Conservation (phyloP, 2,113 vertebrate genomes). For the Hyla sarda region DNA sequence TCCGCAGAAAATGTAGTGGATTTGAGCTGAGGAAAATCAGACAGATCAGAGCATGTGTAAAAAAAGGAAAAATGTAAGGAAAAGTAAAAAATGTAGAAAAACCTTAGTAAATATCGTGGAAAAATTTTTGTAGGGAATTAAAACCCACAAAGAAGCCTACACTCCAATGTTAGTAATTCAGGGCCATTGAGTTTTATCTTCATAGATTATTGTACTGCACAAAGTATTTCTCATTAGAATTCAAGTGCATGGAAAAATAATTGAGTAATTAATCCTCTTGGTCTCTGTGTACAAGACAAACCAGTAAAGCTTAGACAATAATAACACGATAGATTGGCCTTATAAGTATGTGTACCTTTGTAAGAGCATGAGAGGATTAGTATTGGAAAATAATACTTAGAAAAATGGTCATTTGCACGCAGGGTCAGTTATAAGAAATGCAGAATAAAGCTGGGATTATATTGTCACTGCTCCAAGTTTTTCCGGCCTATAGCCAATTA, state of each 20-base stretch:
- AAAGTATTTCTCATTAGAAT: background rate
- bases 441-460: constrained; percentile 44
- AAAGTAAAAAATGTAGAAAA: no score
- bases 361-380: constrained; percentile 40
- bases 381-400: constrained; percentile 22
- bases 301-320: constrained; percentile 3
- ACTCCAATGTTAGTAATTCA: no score
- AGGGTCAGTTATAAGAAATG: constrained; percentile 17
- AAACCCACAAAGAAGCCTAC: no score
- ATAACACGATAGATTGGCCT: constrained; percentile 9
- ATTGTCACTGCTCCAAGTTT: constrained; percentile 27
- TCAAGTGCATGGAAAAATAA: background rate
- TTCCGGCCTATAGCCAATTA: constrained; percentile 9
- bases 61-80: no score
- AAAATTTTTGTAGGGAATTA: no score
- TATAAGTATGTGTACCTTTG: background rate
- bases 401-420: constrained; percentile 31
- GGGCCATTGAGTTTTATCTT: no score
- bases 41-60: no score
- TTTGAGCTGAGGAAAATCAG: no score
- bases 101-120: no score
- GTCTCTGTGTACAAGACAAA: background rate
- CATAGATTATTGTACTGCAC: no score
- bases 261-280: background rate
- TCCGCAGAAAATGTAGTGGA: no score